These are phyloP conservation scores for Morone chrysops DNA, from an alignment of 2,113 vertebrate species.

Conservation along the genomic window DNA sequence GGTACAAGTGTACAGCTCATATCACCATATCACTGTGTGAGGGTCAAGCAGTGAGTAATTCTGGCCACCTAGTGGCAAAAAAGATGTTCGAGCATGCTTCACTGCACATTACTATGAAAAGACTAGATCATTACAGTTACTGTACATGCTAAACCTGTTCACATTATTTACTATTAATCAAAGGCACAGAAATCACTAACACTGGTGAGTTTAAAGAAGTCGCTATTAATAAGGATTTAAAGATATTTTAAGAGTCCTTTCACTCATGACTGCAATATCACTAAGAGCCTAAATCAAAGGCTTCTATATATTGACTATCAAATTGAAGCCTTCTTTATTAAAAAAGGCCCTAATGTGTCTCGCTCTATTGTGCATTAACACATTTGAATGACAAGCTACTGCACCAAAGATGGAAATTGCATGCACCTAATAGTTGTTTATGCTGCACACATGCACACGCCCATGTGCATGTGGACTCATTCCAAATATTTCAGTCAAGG, in stretches of 20 bases:
- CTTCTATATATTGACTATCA: constrained; percentile 14
- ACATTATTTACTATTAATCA: neutral
- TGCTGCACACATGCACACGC: constrained; percentile 26
- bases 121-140: neutral
- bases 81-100: neutral
- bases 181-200: neutral
- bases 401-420: constrained; percentile 10
- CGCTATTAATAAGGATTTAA: neutral
- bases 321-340: neutral
- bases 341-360: neutral
- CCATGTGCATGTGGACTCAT: constrained; percentile 20
- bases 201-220: neutral
- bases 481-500: constrained; percentile 49
- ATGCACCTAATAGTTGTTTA: constrained; percentile 9
- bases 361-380: constrained; percentile 2
- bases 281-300: constrained; percentile 18
- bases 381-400: neutral
- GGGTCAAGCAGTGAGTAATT: constrained; percentile 29
- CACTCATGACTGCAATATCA: constrained; percentile 7
- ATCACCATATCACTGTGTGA: neutral
- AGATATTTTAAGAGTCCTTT: neutral
- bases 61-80: constrained; percentile 77
- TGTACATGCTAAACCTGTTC: neutral
- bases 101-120: neutral
- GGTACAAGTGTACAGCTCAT: neutral